phyloP scores from a whole-genome alignment of 2,888 invertebrate species.

The Callimorpha dominula region DNA sequence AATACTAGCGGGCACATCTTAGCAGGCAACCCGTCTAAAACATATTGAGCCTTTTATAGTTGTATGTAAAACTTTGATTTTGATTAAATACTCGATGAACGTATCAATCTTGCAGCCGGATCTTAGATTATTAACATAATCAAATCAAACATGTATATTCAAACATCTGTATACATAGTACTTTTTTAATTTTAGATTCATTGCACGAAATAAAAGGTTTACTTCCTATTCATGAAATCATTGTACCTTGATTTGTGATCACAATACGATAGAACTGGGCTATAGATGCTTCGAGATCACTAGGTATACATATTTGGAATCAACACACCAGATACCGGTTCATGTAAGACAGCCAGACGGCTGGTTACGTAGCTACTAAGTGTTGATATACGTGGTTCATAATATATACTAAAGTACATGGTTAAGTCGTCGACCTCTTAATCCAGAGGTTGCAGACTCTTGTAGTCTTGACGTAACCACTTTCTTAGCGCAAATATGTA shows the following conservation, averaged over 20 bases:
- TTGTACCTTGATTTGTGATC: slow-evolving; percentile 45
- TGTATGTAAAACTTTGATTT: no score
- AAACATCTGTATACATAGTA: no score
- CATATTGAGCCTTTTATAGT: no score
- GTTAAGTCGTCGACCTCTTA: slow-evolving; percentile 3
- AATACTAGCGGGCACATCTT: no score
- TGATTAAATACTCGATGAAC: no score
- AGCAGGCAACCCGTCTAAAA: no score
- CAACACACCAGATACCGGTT: not conserved
- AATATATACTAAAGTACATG: not conserved
- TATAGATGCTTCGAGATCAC: slow-evolving; percentile 30
- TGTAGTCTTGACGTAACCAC: not conserved
- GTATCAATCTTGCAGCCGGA: no score
- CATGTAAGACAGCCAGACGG: not conserved
- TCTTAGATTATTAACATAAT: no score
- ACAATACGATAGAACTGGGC: slow-evolving; percentile 37
- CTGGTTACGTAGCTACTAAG: not conserved
- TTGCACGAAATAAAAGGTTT: slow-evolving; percentile 25
- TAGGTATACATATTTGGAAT: slow-evolving; percentile 24
- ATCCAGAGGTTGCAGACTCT: not conserved
- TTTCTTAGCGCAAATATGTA: not conserved
- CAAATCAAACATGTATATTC: no score
- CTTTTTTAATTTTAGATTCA: not conserved
- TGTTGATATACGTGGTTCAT: not conserved
- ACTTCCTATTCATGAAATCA: slow-evolving; percentile 31